phyloP scores from a whole-genome alignment of 2,888 invertebrate genomes.

The Trachelus tabidus region DNA sequence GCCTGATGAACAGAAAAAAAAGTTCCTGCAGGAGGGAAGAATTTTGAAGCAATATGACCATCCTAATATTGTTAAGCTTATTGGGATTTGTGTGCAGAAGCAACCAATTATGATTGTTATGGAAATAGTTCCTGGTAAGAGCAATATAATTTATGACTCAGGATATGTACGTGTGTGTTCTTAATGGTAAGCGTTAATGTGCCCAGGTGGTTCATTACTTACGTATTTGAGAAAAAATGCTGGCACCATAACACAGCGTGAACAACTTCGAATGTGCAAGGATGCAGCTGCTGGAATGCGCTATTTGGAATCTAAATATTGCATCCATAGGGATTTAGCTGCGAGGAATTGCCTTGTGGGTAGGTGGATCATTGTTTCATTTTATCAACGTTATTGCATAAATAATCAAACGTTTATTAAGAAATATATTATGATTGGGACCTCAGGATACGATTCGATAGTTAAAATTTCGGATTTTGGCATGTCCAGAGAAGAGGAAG shows the following conservation, averaged over 20 bases:
- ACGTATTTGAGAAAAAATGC: slow-evolving; percentile 88
- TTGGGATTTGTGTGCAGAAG: slow-evolving; percentile 97
- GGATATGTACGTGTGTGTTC: slow-evolving; percentile 11
- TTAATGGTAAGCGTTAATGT: slow-evolving; percentile 7
- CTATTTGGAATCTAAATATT: slow-evolving; percentile 94
- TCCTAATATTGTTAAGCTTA: slow-evolving; percentile 94
- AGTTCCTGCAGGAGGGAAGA: slow-evolving; percentile 94
- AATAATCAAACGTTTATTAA: neutral
- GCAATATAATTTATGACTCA: slow-evolving; percentile 18
- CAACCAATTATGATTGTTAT: slow-evolving; percentile 99
- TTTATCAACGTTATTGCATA: neutral
- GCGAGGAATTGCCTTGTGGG: slow-evolving; percentile 93
- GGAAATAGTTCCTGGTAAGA: slow-evolving; percentile 89
- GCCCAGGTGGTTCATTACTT: slow-evolving; percentile 86
- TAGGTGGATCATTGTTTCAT: slow-evolving; percentile 44
- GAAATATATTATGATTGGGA: slow-evolving; percentile 15
- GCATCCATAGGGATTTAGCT: slow-evolving; percentile 95
- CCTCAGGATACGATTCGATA: slow-evolving; percentile 79
- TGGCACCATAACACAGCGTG: slow-evolving; percentile 73
- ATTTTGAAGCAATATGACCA: slow-evolving; percentile 97
- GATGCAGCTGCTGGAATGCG: slow-evolving; percentile 96
- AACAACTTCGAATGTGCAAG: slow-evolving; percentile 88
- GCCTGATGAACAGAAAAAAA: slow-evolving; percentile 93
- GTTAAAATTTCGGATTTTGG: slow-evolving; percentile 99
- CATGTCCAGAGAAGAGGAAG: slow-evolving; percentile 97